Evolutionary conservation across 2,113 vertebrate genomes (phyloP).

Genomic region (Talpa occidentalis): DNA sequence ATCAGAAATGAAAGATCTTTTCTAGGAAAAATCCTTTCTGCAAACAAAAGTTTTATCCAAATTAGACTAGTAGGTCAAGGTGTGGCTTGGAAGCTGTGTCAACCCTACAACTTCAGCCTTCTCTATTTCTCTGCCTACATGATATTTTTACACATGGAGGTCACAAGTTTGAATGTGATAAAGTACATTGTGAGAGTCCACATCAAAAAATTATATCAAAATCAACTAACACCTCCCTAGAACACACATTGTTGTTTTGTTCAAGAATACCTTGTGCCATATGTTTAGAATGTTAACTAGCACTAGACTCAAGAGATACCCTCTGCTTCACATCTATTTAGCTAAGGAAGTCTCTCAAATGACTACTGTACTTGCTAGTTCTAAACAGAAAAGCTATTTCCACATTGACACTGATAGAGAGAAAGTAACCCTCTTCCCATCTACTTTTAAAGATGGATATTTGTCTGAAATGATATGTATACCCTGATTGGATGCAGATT

Average conservation of each 20-base stretch:
- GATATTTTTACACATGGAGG: background rate
- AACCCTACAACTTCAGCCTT: background rate
- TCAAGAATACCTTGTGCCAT: conserved; percentile 69
- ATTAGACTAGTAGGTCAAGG: background rate
- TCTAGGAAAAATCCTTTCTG: background rate
- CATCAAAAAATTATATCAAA: conserved; percentile 2
- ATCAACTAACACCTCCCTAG: background rate
- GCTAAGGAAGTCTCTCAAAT: conserved; percentile 77
- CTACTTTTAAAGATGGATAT: background rate
- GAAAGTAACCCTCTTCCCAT: conserved; percentile 42
- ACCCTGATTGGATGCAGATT: conserved; percentile 72
- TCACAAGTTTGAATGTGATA: background rate
- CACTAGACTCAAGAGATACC: conserved; percentile 73
- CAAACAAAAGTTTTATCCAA: background rate
- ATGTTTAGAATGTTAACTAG: conserved; percentile 71
- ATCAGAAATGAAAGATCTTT: background rate
- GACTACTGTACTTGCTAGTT: conserved; percentile 75
- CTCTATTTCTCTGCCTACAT: background rate
- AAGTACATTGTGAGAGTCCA: background rate
- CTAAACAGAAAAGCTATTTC: conserved; percentile 75
- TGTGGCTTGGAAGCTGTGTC: background rate
- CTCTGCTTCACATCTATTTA: conserved; percentile 82
- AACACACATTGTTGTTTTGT: conserved; percentile 37
- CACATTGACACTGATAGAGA: conserved; percentile 58
- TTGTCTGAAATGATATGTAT: background rate